A percentile compares a stretch with the other conserved stretches of the same genome.
Conservation (phyloP, 2,888 invertebrate species). For the Dryococelus australis region DNA sequence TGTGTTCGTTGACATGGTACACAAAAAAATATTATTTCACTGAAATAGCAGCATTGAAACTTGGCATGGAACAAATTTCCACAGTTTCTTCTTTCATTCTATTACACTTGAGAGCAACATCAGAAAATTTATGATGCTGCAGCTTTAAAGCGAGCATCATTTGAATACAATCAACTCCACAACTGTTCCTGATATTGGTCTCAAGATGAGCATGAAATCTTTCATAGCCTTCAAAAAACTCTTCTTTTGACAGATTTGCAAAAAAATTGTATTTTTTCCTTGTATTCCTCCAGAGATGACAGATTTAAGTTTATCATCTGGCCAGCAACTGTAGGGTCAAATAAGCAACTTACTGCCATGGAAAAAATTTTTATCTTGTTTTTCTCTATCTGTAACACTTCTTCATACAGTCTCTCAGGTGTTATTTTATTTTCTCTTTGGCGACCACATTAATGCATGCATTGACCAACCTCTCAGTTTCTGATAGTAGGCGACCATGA, state of each 20-base stretch:
- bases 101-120: neutral
- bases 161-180: neutral
- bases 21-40: too few species aligned
- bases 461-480: neutral
- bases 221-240: neutral
- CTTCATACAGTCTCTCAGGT: neutral
- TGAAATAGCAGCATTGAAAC: too few species aligned
- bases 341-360: conserved; percentile 9
- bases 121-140: neutral
- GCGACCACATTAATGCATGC: neutral
- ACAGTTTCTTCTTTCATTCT: too few species aligned
- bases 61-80: too few species aligned
- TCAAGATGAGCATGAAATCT: neutral
- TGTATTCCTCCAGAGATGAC: too few species aligned
- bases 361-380: conserved; percentile 12
- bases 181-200: neutral
- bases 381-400: neutral
- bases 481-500: neutral
- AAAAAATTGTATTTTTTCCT: neutral
- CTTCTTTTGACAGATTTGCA: neutral
- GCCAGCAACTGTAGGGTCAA: conserved; percentile 12
- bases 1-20: too few species aligned
- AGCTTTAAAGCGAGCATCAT: neutral
- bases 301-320: neutral
- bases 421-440: neutral